Conservation (phyloP, 2,113 vertebrate genomes). For the Trematomus loennbergii region DNA sequence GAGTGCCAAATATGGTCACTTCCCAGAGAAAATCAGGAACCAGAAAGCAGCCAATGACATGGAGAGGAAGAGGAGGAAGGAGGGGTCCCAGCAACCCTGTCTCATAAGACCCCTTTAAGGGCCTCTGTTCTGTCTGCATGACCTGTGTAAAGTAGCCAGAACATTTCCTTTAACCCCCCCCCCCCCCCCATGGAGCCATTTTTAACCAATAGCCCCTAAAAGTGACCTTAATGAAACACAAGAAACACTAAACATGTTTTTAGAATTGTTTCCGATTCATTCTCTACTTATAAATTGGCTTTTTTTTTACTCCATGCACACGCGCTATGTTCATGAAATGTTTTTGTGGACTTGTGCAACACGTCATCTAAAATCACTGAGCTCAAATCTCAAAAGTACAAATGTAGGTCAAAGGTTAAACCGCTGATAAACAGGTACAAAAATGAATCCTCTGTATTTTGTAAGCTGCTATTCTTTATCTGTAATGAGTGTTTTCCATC, state of each 20-base stretch:
- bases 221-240: conserved; percentile 5
- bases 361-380: conserved; percentile 15
- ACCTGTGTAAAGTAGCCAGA: conserved; percentile 65
- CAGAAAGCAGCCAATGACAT: conserved; percentile 65
- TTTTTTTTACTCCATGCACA: background rate
- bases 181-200: conserved; percentile 37
- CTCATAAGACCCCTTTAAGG: conserved; percentile 68
- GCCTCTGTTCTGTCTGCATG: conserved; percentile 72
- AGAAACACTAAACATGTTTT: background rate
- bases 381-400: conserved; percentile 24
- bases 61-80: conserved; percentile 26
- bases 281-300: background rate
- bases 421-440: conserved; percentile 17
- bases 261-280: background rate
- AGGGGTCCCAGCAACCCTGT: conserved; percentile 48
- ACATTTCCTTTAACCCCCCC: conserved; percentile 68
- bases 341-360: conserved; percentile 36
- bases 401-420: conserved; percentile 51
- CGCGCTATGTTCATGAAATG: conserved; percentile 1
- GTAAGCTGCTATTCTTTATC: background rate
- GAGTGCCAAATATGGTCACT: conserved; percentile 78
- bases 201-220: conserved; percentile 18
- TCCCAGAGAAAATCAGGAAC: conserved; percentile 67
- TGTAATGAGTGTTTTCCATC: background rate
- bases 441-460: background rate